Evolutionary conservation across 1,140 invertebrate species (phyloP).

Genomic region (Drosophila oshimai): DNA sequence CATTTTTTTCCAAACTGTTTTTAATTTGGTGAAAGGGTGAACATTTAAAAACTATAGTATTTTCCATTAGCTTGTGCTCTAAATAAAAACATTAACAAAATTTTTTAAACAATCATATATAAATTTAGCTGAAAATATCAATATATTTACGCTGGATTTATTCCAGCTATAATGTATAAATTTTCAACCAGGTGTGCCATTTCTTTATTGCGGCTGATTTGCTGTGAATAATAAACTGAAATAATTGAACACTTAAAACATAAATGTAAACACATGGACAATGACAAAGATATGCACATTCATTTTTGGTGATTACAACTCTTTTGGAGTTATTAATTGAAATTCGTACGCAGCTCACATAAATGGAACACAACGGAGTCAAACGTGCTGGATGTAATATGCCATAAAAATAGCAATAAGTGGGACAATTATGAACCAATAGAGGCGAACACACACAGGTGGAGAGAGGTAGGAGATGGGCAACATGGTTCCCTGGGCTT

Average conservation of each 20-base stretch:
- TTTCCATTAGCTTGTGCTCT: too few species aligned
- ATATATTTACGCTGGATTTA: too few species aligned
- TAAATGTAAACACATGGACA: constrained; percentile 3
- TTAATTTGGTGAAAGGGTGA: too few species aligned
- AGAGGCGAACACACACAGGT: not conserved
- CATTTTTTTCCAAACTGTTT: too few species aligned
- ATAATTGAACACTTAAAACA: constrained; percentile 39
- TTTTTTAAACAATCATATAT: too few species aligned
- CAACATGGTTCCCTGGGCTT: constrained; percentile 20
- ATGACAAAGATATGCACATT: not conserved
- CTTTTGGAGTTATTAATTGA: constrained; percentile 61
- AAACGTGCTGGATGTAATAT: constrained; percentile 27
- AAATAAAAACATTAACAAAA: too few species aligned
- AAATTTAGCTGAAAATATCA: too few species aligned
- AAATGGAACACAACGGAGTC: constrained; percentile 31
- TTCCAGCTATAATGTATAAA: too few species aligned
- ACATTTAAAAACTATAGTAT: too few species aligned
- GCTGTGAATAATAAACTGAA: constrained; percentile 34
- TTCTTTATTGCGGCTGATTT: not conserved
- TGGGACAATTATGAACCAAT: constrained; percentile 42
- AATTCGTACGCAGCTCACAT: constrained; percentile 34
- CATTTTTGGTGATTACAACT: constrained; percentile 55
- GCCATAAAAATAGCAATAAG: constrained; percentile 36
- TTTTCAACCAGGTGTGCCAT: not conserved
- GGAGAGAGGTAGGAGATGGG: not conserved